phyloP scores from a whole-genome alignment of 2,113 vertebrate genomes.

The Odocoileus hemionus region DNA sequence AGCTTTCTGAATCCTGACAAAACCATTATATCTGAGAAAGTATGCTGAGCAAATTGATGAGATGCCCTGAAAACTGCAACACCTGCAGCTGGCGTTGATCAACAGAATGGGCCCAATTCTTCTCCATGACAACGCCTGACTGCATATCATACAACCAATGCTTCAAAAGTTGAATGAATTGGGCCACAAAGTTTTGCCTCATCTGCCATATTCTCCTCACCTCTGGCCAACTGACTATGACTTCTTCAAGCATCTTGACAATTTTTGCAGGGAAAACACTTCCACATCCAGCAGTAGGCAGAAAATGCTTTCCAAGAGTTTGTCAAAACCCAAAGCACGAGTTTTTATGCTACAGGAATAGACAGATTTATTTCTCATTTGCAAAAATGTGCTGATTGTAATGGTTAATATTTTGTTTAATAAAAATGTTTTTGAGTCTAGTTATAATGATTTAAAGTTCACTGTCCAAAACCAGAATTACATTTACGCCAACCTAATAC shows the following conservation, averaged over 20 bases:
- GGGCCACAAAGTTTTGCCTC: not conserved
- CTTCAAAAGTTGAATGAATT: not conserved
- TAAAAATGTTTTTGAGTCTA: not conserved
- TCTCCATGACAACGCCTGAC: not conserved
- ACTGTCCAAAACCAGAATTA: not conserved
- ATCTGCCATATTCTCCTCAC: not conserved
- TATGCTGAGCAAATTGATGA: not conserved
- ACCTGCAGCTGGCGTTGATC: not conserved
- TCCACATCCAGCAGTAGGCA: not conserved
- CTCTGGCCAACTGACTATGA: not conserved
- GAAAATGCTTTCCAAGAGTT: not conserved
- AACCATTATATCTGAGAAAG: not conserved
- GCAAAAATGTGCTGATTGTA: not conserved
- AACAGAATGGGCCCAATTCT: not conserved
- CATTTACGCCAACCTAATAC: not conserved
- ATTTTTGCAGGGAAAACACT: not conserved
- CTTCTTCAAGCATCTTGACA: not conserved
- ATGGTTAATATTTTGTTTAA: not conserved
- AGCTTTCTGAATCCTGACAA: not conserved
- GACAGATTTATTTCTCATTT: not conserved
- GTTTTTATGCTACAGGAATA: not conserved
- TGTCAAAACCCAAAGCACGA: not conserved
- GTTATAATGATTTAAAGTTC: not conserved
- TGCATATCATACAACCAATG: not conserved
- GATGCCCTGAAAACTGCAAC: not conserved